These are phyloP conservation scores for Macrotrachela quadricornifera DNA, from an alignment of 1,140 invertebrate species.

Conservation along the genomic window DNA sequence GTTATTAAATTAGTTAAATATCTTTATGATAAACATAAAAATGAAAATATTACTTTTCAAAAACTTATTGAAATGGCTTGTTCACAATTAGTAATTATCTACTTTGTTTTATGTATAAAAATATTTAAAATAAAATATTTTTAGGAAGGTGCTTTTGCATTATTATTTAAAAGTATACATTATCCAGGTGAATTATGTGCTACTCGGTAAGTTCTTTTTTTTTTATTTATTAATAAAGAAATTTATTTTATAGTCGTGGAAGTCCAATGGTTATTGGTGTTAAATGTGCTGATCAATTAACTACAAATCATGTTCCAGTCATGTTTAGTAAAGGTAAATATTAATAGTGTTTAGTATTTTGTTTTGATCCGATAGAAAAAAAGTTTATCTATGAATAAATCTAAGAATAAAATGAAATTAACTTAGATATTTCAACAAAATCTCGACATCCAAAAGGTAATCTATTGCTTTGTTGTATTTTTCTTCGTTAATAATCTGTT, in stretches of 20 bases:
- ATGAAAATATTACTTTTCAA: constrained; percentile 52
- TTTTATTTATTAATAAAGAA: not conserved
- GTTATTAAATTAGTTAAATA: constrained; percentile 92
- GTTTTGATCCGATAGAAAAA: too few species aligned
- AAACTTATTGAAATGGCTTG: constrained; percentile 87
- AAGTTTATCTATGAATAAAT: too few species aligned
- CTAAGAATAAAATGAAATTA: too few species aligned
- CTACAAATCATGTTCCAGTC: constrained; percentile 90
- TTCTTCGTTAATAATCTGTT: too few species aligned
- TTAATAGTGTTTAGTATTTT: too few species aligned
- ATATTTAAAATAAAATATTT: constrained; percentile 14
- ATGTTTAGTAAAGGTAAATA: constrained; percentile 74
- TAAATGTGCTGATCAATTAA: constrained; percentile 71
- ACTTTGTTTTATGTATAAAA: not conserved
- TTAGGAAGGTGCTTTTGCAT: constrained; percentile 91
- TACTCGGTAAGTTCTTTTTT: constrained; percentile 38
- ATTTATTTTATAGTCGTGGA: constrained; percentile 41
- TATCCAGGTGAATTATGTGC: constrained; percentile 93
- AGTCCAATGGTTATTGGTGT: constrained; percentile 90
- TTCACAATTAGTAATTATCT: constrained; percentile 58
- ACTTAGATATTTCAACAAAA: too few species aligned
- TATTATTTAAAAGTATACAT: constrained; percentile 82
- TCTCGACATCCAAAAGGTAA: too few species aligned
- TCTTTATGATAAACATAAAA: constrained; percentile 63
- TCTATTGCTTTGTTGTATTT: too few species aligned